Conservation (phyloP, 2,888 invertebrate genomes). For the Diaphora mendica region DNA sequence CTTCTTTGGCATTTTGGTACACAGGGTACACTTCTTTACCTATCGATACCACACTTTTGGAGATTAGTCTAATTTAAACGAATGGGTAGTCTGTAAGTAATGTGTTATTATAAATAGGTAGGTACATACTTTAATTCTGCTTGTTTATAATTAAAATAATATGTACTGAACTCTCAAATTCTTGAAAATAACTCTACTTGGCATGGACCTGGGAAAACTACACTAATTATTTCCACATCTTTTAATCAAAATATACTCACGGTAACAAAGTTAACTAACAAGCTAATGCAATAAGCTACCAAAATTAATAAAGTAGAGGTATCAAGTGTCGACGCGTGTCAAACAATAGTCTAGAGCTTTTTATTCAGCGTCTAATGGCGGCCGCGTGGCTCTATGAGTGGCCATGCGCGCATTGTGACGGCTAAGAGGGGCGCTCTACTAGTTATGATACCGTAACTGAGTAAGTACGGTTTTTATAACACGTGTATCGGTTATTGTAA, state of each 20-base stretch:
- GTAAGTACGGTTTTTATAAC: slow-evolving; percentile 39
- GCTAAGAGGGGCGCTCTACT: slow-evolving; percentile 32
- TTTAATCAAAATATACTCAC: slow-evolving; percentile 38
- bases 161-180: background rate
- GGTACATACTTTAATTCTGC: background rate
- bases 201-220: background rate
- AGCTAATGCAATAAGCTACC: slow-evolving; percentile 72
- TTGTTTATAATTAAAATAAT: background rate
- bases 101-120: too few species aligned
- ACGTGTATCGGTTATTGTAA: slow-evolving; percentile 41
- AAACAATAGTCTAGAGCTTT: slow-evolving; percentile 60
- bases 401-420: slow-evolving; percentile 62
- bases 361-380: slow-evolving; percentile 72
- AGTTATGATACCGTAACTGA: slow-evolving; percentile 47
- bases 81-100: too few species aligned
- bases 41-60: too few species aligned
- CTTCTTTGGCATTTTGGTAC: too few species aligned
- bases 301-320: slow-evolving; percentile 77
- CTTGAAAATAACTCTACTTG: background rate
- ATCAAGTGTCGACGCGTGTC: slow-evolving; percentile 79
- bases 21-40: too few species aligned
- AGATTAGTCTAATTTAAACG: too few species aligned
- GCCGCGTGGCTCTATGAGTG: slow-evolving; percentile 73
- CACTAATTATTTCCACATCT: background rate
- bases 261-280: slow-evolving; percentile 64